Evolutionary conservation across 2,888 invertebrate genomes (phyloP), one percentile per base, ranked within the genome.

Genomic region (Celastrina argiolus): DNA sequence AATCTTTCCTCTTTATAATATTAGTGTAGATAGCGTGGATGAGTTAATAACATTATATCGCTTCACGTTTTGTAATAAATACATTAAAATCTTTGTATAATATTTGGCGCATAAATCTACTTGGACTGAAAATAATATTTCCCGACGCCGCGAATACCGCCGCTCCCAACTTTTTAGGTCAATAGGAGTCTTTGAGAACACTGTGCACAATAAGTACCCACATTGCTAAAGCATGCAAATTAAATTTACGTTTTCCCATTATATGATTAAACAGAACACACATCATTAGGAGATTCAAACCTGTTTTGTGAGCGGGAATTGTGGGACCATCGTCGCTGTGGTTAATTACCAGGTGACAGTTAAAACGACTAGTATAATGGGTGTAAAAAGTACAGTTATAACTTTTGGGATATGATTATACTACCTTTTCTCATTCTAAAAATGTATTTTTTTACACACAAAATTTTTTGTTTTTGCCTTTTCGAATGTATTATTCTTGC

Each of bases 61-160:
- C 22, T 51, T 51, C 12, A 22, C 5, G 26, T 51, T 51, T 51
- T 59, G 59, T 59, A 59, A 59, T 59, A 34, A 34, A 59, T 36
- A 10, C 59, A 18, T 34, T 36, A 59, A 59, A 59, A 59, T 34
- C 31, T 18, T 34, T 59, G 31, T 59, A 14, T 10, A 59, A 34
- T 31, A 59, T 59, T 59, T 18, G 61, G 61, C 12, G 36, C 61
- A 61, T 61, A 36, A 39, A 61, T 59, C 59, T 36, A 18, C 18
- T 61, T 61, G 18, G 36, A 36, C 12, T 61, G 61, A 61, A 61
- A 61, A 61, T 61, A 61, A 61, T 61, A 61, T 61, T 61, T 61
- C 39, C 10, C 16, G 36, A 18, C 39, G 39, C 61, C 61, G n/a
- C 61, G 18, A 61, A 61, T 61, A 61, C 34, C 34, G 16, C 31